phyloP scores from a whole-genome alignment of 1,140 invertebrate species.

The Lepidurus arcticus region DNA sequence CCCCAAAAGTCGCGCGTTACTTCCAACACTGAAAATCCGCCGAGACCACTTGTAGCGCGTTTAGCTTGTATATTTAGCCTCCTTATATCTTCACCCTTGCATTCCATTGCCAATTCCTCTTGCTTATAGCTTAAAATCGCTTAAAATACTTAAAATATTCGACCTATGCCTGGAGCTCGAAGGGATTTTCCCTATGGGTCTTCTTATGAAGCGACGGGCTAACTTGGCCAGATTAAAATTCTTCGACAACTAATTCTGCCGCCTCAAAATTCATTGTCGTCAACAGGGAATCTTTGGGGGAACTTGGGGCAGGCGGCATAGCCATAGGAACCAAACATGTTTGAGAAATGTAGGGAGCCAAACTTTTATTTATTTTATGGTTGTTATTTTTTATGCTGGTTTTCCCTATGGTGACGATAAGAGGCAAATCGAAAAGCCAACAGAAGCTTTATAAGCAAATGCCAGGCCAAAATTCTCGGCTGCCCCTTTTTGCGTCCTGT shows the following conservation, averaged over 20 bases:
- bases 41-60: neutral
- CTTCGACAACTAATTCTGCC: neutral
- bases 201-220: neutral
- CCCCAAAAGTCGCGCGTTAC: no score
- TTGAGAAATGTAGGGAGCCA: neutral
- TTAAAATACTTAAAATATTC: neutral
- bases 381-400: neutral
- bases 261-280: neutral
- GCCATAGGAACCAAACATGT: no score
- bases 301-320: no score
- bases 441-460: slow-evolving; percentile 15
- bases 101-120: neutral
- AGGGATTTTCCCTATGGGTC: neutral
- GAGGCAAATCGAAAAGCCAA: neutral
- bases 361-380: neutral
- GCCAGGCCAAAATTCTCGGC: neutral
- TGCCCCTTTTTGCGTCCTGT: neutral
- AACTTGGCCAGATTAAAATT: neutral
- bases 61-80: slow-evolving; percentile 6
- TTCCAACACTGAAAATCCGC: neutral
- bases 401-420: neutral
- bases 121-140: neutral
- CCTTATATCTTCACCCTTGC: slow-evolving; percentile 9
- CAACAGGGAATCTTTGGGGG: neutral
- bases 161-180: neutral